phyloP scores from a whole-genome alignment of 1,140 invertebrate species.

The Geopemphigus sp. region DNA sequence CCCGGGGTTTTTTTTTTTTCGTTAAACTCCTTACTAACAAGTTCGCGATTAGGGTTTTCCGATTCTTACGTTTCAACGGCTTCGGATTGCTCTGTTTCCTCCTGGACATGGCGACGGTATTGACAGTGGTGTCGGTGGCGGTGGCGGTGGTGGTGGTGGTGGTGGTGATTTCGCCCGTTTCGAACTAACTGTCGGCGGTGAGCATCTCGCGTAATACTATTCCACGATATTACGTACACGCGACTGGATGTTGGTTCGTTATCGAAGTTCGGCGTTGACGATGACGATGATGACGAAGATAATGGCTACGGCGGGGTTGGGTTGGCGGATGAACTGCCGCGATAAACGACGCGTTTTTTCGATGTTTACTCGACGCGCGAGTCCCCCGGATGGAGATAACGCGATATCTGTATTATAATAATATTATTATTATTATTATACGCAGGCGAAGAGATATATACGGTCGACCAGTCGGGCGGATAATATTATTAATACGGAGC shows the following conservation, averaged over 20 bases:
- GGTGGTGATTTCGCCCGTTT: no score
- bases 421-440: no score
- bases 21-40: no score
- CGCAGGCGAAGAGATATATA: not conserved
- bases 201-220: not conserved
- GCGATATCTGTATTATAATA: not conserved
- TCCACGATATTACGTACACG: not conserved
- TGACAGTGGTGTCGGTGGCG: no score
- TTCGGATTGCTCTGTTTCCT: conserved; percentile 68
- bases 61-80: conserved; percentile 64
- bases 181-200: not conserved
- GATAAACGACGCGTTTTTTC: conserved; percentile 18
- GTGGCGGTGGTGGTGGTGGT: no score
- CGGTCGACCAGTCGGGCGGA: not conserved
- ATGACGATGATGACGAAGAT: no score
- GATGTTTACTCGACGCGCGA: conserved; percentile 15
- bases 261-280: not conserved
- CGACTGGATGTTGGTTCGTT: not conserved
- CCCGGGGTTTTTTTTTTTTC: no score
- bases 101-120: conserved; percentile 59
- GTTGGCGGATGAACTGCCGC: not conserved
- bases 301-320: no score
- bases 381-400: not conserved
- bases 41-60: not conserved
- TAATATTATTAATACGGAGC: no score